These are phyloP conservation scores for Sinhomidia bicolor DNA, from an alignment of 2,888 invertebrate genomes.

Conservation along the genomic window DNA sequence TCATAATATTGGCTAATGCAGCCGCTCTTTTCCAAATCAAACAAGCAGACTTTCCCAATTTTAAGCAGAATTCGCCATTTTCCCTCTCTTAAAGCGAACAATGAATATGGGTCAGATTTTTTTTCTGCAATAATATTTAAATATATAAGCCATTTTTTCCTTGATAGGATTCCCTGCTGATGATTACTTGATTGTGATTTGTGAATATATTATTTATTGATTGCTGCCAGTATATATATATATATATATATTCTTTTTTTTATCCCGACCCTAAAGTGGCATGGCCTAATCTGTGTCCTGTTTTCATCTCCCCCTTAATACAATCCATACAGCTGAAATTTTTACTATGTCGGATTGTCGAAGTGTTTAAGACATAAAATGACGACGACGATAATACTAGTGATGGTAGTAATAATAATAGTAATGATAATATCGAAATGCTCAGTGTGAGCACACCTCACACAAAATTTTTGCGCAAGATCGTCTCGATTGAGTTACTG, in stretches of 20 bases:
- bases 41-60: not conserved
- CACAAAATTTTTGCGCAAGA: slow-evolving; percentile 50
- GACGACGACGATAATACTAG: not conserved
- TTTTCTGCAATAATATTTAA: too few species aligned
- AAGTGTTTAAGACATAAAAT: slow-evolving; percentile 2
- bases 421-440: slow-evolving; percentile 38
- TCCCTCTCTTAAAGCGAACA: slow-evolving; percentile 16
- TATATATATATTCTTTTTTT: not conserved
- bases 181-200: slow-evolving; percentile 49
- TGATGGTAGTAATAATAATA: not conserved
- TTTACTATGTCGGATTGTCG: not conserved
- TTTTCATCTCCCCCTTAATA: not conserved
- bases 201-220: slow-evolving; percentile 21
- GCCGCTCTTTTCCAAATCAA: slow-evolving; percentile 5
- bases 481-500: slow-evolving; percentile 26
- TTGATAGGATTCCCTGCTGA: not conserved
- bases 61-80: not conserved
- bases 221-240: not conserved
- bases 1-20: slow-evolving; percentile 6
- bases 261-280: not conserved
- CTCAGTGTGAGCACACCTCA: slow-evolving; percentile 53
- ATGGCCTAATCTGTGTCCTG: slow-evolving; percentile 15
- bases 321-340: slow-evolving; percentile 27
- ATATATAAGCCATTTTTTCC: not conserved
- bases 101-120: slow-evolving; percentile 57